phyloP scores from a whole-genome alignment of 2,113 vertebrate genomes.

The Turnix velox region DNA sequence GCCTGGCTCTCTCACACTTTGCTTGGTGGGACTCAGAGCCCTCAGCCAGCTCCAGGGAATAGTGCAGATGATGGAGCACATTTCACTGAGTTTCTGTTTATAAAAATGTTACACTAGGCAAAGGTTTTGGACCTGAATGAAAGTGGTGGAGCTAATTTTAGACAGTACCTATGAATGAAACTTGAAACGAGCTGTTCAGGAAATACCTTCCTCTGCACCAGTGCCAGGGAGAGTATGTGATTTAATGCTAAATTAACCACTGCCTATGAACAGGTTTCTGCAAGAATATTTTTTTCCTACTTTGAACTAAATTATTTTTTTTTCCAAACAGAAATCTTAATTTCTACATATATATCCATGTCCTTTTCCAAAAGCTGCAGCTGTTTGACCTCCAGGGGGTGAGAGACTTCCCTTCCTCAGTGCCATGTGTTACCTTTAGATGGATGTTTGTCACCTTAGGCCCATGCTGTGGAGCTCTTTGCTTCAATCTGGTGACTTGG shows the following conservation, averaged over 20 bases:
- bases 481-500: neutral
- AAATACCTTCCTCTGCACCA: slow-evolving; percentile 70
- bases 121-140: slow-evolving; percentile 73
- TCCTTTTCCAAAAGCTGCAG: neutral
- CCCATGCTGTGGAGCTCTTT: neutral
- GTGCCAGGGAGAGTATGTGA: slow-evolving; percentile 69
- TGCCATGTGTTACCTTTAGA: neutral
- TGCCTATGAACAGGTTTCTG: slow-evolving; percentile 77
- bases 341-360: neutral
- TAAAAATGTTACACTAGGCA: slow-evolving; percentile 70
- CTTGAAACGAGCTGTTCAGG: slow-evolving; percentile 71
- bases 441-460: neutral
- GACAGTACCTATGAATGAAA: slow-evolving; percentile 80
- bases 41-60: neutral
- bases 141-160: slow-evolving; percentile 78
- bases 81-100: slow-evolving; percentile 63
- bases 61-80: slow-evolving; percentile 30
- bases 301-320: neutral
- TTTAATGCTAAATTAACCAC: slow-evolving; percentile 71
- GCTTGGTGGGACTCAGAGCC: slow-evolving; percentile 14
- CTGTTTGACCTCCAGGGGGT: neutral
- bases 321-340: neutral
- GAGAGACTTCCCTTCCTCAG: neutral
- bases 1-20: neutral
- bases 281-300: slow-evolving; percentile 67